Base-by-base conservation (phyloP, 2,113 vertebrate species). In the Oceanites oceanicus region DNA sequence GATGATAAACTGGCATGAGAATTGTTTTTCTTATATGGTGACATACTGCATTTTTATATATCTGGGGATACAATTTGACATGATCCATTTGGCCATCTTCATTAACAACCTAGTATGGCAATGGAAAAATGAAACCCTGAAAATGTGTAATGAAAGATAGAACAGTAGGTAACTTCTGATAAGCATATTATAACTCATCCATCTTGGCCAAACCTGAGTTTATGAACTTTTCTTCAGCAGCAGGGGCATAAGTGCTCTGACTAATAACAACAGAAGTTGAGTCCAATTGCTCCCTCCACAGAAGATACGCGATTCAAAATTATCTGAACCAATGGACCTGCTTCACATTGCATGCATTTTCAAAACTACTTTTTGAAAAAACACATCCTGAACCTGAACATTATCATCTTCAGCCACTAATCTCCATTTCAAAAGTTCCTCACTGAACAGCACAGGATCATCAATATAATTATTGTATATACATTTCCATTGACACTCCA, bases 11-110 rank as follows among this genome's bases (percentile, higher is more conserved):
- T 87, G 70, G 34, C 56, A 65, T 7, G 6, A 94, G 75, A 76
- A 59, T 81, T 67, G 61, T 78, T 92, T 96, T 89, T 89, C 80
- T 81, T 89, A 19, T 47, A 15, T 40, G 30, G 30, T 89, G 86
- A 81, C 79, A 76, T 58, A 72, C 5, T 85, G 42, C 40, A 36
- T 94, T 87, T 86, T 72, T 84, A 36, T 84, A 52, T 56, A 36
- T 84, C 49, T 71, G 53, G 40, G 30, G 44, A 78, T 74, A 53
- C 25, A 67, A 42, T 85, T 67, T 89, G 73, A 95, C 58, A 40
- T 63, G 91, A 96, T 91, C 73, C 47, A 68, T 94, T 96, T 96
- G 86, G 76, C 73, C 76, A 85, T 85, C 89, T 92, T 91, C 90
- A 91, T 96, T 78, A 94, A 68, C 84, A 90, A 45, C 68, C 21